Conservation (phyloP, 2,113 vertebrate species). For the Tursiops truncatus region DNA sequence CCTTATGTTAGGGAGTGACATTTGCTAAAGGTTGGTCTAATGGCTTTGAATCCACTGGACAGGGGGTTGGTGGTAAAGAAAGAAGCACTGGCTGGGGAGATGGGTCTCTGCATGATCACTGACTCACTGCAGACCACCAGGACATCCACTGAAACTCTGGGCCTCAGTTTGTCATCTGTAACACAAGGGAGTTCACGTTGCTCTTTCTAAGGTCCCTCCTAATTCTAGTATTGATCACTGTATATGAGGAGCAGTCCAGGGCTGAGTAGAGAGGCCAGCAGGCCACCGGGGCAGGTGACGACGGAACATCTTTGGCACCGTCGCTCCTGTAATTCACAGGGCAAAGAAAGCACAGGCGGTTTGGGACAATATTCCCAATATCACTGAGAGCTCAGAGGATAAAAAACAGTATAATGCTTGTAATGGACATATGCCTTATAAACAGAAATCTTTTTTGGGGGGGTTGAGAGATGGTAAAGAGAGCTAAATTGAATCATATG, state of each 20-base stretch:
- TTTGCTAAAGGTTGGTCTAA: neutral
- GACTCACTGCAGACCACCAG: neutral
- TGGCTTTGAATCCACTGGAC: neutral
- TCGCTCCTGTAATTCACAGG: neutral
- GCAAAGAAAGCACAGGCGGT: neutral
- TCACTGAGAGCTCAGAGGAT: neutral
- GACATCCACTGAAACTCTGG: neutral
- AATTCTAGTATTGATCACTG: neutral
- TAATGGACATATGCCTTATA: neutral
- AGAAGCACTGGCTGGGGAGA: neutral
- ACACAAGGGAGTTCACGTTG: fast-evolving
- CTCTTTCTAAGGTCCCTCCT: neutral
- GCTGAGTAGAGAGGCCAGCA: neutral
- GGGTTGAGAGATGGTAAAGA: neutral
- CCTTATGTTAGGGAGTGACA: neutral
- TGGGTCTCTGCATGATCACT: neutral
- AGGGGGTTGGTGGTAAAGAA: neutral
- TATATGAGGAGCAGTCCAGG: neutral
- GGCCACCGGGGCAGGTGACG: neutral
- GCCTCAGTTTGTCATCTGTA: neutral
- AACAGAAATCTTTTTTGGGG: neutral
- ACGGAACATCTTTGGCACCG: fast-evolving
- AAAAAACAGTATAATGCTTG: neutral
- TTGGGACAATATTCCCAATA: neutral
- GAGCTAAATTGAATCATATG: constrained; percentile 14